Conservation (phyloP, 2,888 invertebrate species). For the Sarcophaga variegata region DNA sequence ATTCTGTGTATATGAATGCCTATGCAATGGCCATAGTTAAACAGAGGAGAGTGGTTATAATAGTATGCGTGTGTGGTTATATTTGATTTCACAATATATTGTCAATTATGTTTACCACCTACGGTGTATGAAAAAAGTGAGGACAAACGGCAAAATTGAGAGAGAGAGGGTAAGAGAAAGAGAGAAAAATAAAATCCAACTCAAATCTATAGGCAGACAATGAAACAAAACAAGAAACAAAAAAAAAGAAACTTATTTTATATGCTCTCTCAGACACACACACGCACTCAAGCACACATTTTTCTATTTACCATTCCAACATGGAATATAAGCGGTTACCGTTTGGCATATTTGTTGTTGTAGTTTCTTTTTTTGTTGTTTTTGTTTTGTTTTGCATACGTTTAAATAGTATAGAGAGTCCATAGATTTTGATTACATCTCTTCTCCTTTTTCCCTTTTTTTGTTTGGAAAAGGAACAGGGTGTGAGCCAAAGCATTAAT, state of each 20-base stretch:
- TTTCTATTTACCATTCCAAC: neutral
- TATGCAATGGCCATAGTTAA: neutral
- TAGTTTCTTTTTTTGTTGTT: too few species aligned
- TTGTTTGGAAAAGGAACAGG: neutral
- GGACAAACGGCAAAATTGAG: neutral
- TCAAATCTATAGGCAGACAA: neutral
- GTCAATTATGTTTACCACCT: conserved; percentile 33
- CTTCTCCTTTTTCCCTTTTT: neutral
- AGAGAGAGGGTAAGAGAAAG: neutral
- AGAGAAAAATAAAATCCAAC: neutral
- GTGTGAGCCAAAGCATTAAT: conserved; percentile 3
- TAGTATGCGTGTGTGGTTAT: neutral
- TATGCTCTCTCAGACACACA: neutral
- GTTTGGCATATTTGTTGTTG: too few species aligned
- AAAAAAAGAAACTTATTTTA: neutral
- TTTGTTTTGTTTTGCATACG: too few species aligned
- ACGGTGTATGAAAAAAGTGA: conserved; percentile 36
- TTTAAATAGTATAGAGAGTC: too few species aligned
- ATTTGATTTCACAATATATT: conserved; percentile 29
- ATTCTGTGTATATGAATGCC: neutral
- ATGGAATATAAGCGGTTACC: too few species aligned
- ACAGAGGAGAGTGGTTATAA: too few species aligned
- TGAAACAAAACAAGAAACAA: conserved; percentile 1
- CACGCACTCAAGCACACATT: neutral
- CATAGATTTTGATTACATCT: too few species aligned